Percentiles rank a stretch among this genome's conserved stretches.
Conservation (phyloP, 2,113 vertebrate genomes). For the Poicephalus gulielmi region DNA sequence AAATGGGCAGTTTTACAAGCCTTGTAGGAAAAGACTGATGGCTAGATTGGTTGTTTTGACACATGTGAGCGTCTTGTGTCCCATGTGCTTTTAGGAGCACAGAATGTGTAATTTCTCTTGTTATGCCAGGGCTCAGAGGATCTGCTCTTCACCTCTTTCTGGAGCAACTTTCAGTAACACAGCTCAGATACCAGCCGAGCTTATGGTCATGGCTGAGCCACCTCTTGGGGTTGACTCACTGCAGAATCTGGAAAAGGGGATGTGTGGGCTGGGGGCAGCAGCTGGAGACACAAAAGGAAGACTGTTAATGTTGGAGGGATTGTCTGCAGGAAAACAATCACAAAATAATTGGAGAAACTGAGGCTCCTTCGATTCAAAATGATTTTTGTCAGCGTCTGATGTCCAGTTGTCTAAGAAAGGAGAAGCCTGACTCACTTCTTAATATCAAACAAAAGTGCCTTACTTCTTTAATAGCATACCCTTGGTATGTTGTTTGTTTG, state of each 20-base stretch:
- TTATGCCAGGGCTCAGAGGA: not conserved
- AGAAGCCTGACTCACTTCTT: not conserved
- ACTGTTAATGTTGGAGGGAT: not conserved
- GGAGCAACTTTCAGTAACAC: not conserved
- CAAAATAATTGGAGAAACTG: not conserved
- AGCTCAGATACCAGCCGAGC: not conserved
- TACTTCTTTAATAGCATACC: not conserved
- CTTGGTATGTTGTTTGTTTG: not conserved
- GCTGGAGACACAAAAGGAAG: not conserved
- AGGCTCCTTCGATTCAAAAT: not conserved
- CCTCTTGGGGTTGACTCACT: not conserved
- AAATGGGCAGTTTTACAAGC: not conserved
- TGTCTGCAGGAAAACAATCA: not conserved
- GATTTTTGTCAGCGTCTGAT: not conserved
- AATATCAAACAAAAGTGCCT: not conserved
- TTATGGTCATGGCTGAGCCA: not conserved
- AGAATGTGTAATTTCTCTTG: not conserved
- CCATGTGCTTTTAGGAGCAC: not conserved
- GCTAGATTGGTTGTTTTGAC: conserved; percentile 3
- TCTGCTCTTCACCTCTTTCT: not conserved
- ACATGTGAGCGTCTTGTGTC: not conserved
- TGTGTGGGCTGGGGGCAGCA: not conserved
- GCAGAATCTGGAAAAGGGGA: not conserved
- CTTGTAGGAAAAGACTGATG: not conserved
- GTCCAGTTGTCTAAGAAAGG: not conserved